Conservation (phyloP, 2,797 vertebrate genomes). For the Cichlasoma orientale region DNA sequence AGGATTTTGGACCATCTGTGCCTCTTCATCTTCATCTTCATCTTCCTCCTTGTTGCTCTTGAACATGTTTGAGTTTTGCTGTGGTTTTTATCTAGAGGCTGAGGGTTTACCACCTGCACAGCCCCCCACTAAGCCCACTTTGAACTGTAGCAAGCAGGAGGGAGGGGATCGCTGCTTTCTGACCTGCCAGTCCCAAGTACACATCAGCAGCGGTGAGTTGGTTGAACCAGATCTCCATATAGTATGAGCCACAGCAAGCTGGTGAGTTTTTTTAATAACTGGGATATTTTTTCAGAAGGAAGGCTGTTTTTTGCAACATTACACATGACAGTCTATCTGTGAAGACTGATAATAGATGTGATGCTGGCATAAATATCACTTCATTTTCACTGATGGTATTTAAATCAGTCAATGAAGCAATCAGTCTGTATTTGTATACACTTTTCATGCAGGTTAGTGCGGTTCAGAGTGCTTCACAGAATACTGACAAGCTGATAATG, state of each 20-base stretch:
- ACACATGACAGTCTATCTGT: background rate
- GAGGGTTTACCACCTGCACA: slow-evolving; percentile 80
- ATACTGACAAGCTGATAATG: background rate
- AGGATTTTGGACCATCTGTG: slow-evolving; percentile 29
- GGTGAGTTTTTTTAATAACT: background rate
- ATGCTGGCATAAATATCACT: too few relatives aligned
- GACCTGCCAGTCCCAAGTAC: slow-evolving; percentile 90
- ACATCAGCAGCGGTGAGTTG: slow-evolving; percentile 91
- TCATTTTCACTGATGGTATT: too few relatives aligned
- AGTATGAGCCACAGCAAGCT: background rate
- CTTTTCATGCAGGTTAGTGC: background rate
- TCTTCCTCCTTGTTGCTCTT: slow-evolving; percentile 6
- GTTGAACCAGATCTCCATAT: background rate
- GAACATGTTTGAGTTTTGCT: slow-evolving; percentile 79
- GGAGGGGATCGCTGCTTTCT: slow-evolving; percentile 92
- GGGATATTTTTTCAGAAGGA: too few relatives aligned
- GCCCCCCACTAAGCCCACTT: slow-evolving; percentile 82
- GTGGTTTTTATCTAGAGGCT: slow-evolving; percentile 87
- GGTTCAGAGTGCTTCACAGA: background rate
- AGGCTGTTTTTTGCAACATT: background rate
- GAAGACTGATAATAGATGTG: too few relatives aligned
- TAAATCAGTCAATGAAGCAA: too few relatives aligned
- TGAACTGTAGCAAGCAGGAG: slow-evolving; percentile 91
- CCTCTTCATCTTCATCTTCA: background rate
- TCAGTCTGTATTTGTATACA: background rate